phyloP scores from a whole-genome alignment of 2,888 invertebrate species.

The Brassicogethes aeneus region DNA sequence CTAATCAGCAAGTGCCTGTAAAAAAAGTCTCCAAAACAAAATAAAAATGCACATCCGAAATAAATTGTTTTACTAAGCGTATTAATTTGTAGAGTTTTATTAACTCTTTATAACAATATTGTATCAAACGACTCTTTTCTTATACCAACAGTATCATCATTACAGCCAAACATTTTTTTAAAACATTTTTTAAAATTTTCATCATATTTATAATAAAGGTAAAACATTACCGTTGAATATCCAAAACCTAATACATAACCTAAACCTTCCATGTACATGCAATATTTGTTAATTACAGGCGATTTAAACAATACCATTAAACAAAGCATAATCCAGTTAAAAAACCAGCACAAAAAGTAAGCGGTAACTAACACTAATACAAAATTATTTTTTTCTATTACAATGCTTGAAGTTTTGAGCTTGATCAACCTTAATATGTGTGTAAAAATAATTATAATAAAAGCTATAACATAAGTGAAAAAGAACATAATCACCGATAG shows the following conservation, averaged over 20 bases:
- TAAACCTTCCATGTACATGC: too few relatives aligned
- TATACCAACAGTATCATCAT: too few relatives aligned
- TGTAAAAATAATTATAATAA: conserved; percentile 6
- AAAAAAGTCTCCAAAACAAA: too few relatives aligned
- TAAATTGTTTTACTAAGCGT: too few relatives aligned
- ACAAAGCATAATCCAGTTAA: neutral
- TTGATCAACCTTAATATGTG: conserved; percentile 9
- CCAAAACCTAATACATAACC: neutral
- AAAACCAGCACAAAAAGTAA: conserved; percentile 14
- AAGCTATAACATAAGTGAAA: conserved; percentile 9
- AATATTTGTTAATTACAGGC: too few relatives aligned
- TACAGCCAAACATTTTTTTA: neutral
- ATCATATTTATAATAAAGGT: neutral
- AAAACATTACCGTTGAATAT: neutral
- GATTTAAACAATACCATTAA: too few relatives aligned
- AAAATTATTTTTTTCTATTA: conserved; percentile 7
- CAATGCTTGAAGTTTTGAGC: conserved; percentile 6
- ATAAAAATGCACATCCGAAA: too few relatives aligned
- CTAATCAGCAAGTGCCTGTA: too few relatives aligned
- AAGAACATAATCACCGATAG: conserved; percentile 3
- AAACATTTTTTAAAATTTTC: neutral
- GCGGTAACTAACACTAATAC: conserved; percentile 13
- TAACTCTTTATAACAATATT: too few relatives aligned
- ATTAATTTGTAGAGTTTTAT: too few relatives aligned
- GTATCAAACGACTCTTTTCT: too few relatives aligned